Evolutionary conservation across 2,888 invertebrate genomes (phyloP), one percentile per base, ranked within the genome.

Genomic region (Hydriomena furcata): DNA sequence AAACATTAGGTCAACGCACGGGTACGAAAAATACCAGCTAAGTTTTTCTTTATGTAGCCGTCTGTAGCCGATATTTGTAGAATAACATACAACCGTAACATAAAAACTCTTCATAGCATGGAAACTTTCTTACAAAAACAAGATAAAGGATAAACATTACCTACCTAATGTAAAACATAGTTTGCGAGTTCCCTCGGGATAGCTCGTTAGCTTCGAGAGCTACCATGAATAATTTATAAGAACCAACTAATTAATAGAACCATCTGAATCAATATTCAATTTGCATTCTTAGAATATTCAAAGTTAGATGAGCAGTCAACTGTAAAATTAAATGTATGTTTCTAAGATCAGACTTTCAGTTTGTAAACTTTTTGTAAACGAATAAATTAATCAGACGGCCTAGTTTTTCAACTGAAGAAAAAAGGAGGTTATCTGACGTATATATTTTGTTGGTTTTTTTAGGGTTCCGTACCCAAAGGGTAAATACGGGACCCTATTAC

Each of bases 231-330:
- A 60, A 62, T 62, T 53, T 53, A 62, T 57, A 28, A 50, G 49
- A 50, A 44, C 50, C 49, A 47, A 52, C 62, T 60, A 62, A 62
- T 62, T 60, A 62, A 57, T 58, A 52, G 52, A 54, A 57, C 53
- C 58, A 55, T 56, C 56, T 60, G 55, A 60, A 53, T 55, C 60
- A 58, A 60, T 60, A 55, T 62, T 60, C 60, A 57, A 58, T 62
- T 60, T 55, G 48, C 55, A 62, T 62, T 61, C 52, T 59, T 54
- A 46, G 53, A 55, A 59, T 59, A 59, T 59, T 59, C 55, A 52
- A 52, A 49, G 49, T 51, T 10, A 27, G 36, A 23, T 6, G 32
- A 37, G 11, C 28, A 36, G 25, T 7, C 10, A n/a, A n/a, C 43
- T 10, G 11, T 13, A 23, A 43, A 28, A 13, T 17, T 8, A 8